Conservation (phyloP, 2,113 vertebrate species). For the Apteryx owenii region DNA sequence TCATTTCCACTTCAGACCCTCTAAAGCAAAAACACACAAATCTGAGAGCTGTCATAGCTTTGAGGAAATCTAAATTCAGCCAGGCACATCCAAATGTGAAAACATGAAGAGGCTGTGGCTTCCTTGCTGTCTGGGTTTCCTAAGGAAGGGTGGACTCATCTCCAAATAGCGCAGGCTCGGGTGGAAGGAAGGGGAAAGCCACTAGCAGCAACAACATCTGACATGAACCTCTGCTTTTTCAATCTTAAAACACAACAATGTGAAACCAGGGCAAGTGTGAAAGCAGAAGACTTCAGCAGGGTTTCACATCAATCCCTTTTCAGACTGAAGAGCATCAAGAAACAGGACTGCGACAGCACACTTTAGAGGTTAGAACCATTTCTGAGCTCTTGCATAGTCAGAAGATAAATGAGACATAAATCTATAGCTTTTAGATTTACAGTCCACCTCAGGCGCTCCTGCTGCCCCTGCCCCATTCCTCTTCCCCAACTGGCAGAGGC, state of each 20-base stretch:
- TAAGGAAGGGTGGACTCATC: slow-evolving; percentile 38
- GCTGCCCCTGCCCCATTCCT: background rate
- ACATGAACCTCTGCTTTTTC: slow-evolving; percentile 26
- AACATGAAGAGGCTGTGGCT: background rate
- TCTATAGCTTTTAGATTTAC: background rate
- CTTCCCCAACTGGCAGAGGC: background rate
- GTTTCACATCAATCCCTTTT: background rate
- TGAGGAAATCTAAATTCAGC: background rate
- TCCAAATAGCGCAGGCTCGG: background rate
- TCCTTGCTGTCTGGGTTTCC: background rate
- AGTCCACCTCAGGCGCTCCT: background rate
- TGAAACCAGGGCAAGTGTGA: slow-evolving; percentile 56
- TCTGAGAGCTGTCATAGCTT: background rate
- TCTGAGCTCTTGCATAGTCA: background rate
- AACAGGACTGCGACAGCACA: background rate
- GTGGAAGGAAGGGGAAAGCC: background rate
- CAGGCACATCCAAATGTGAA: slow-evolving; percentile 1
- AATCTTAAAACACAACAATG: slow-evolving; percentile 35
- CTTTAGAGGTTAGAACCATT: background rate
- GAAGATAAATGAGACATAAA: background rate
- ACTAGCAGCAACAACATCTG: background rate
- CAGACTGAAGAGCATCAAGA: background rate
- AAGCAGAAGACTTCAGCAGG: slow-evolving; percentile 16
- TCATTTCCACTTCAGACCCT: background rate
- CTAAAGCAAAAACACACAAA: background rate